Evolutionary conservation across 2,888 invertebrate genomes (phyloP).

Genomic region (Parasteatoda lunata): DNA sequence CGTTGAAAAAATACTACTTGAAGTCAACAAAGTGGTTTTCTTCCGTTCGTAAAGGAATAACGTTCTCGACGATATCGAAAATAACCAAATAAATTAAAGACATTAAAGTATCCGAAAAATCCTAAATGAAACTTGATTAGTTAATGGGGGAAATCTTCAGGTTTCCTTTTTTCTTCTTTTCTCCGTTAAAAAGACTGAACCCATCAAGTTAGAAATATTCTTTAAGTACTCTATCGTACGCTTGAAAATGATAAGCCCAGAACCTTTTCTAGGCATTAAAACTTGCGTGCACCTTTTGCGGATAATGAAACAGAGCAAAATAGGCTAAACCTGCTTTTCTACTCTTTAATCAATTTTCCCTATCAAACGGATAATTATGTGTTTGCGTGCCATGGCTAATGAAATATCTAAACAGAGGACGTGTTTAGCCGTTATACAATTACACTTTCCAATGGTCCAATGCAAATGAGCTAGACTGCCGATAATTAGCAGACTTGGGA

Average conservation of each 20-base stretch:
- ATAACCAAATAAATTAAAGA: slow-evolving; percentile 5
- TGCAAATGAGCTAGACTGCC: slow-evolving; percentile 64
- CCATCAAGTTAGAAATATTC: slow-evolving; percentile 5
- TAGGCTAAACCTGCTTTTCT: slow-evolving; percentile 64
- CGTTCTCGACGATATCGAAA: slow-evolving; percentile 22
- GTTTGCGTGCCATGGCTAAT: slow-evolving; percentile 65
- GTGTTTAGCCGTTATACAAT: slow-evolving; percentile 67
- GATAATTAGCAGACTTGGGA: slow-evolving; percentile 53
- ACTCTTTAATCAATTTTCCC: slow-evolving; percentile 66
- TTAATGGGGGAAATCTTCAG: slow-evolving; percentile 41
- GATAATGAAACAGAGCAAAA: slow-evolving; percentile 63
- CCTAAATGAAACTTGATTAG: slow-evolving; percentile 44
- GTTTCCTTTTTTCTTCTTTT: background rate
- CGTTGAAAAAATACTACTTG: too few relatives aligned
- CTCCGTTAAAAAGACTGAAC: slow-evolving; percentile 29
- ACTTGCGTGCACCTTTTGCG: slow-evolving; percentile 59
- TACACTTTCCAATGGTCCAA: slow-evolving; percentile 66
- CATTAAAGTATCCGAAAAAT: slow-evolving; percentile 20
- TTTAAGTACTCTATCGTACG: slow-evolving; percentile 14
- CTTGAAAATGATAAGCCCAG: slow-evolving; percentile 39
- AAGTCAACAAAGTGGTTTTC: background rate
- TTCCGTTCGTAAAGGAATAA: background rate
- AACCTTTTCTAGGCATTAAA: slow-evolving; percentile 22
- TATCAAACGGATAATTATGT: slow-evolving; percentile 67
- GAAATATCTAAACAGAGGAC: slow-evolving; percentile 65